Evolutionary conservation across 2,888 invertebrate genomes (phyloP).

Genomic region (Phortica magna): DNA sequence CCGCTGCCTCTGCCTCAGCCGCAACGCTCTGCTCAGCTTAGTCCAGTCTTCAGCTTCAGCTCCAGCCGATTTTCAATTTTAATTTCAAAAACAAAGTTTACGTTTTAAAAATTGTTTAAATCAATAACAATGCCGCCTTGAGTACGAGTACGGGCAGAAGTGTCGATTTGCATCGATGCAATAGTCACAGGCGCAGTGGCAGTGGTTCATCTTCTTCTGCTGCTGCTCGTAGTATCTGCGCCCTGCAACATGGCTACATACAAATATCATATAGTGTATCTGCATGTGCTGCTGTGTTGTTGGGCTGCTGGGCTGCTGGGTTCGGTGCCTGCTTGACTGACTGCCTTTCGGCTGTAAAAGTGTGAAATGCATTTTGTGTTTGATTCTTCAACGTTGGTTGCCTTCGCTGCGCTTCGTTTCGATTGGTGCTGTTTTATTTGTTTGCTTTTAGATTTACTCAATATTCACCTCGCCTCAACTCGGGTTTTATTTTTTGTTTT

Average conservation of each 20-base stretch:
- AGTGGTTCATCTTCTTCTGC: background rate
- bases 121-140: slow-evolving; percentile 51
- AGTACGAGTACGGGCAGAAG: background rate
- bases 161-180: background rate
- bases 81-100: slow-evolving; percentile 66
- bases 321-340: slow-evolving; percentile 30
- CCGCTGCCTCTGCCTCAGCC: background rate
- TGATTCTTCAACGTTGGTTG: slow-evolving; percentile 15
- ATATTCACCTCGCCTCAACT: background rate
- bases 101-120: slow-evolving; percentile 65
- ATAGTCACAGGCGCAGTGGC: background rate
- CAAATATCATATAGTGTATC: background rate
- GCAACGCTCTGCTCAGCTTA: background rate
- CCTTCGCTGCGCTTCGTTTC: background rate
- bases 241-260: too few relatives aligned
- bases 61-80: slow-evolving; percentile 49
- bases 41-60: background rate
- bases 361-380: slow-evolving; percentile 31
- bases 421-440: slow-evolving; percentile 23
- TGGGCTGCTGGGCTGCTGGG: background rate
- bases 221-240: background rate
- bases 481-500: background rate
- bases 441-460: slow-evolving; percentile 25
- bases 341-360: slow-evolving; percentile 35
- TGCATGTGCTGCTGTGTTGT: background rate